Conservation (phyloP, 2,888 invertebrate genomes). For the Gari tellinella region DNA sequence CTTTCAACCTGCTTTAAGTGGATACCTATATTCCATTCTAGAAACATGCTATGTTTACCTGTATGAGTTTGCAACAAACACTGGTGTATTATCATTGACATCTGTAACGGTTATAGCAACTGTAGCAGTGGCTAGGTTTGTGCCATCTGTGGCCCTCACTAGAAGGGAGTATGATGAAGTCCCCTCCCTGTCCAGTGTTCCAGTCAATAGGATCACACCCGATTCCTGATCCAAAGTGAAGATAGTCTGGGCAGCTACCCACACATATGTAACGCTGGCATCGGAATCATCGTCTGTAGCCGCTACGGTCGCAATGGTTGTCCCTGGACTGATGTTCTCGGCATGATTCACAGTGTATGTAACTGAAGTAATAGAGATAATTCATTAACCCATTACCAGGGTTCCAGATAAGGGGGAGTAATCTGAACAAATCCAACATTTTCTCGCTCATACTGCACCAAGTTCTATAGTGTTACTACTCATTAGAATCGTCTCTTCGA, state of each 20-base stretch:
- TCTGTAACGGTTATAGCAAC: conserved; percentile 74
- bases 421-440: too few species aligned
- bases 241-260: conserved; percentile 51
- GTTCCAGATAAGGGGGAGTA: too few species aligned
- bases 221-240: conserved; percentile 65
- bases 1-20: too few species aligned
- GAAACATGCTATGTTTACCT: conserved; percentile 30
- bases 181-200: conserved; percentile 66
- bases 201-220: conserved; percentile 62
- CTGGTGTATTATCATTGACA: conserved; percentile 72
- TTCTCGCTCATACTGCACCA: too few species aligned
- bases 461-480: too few species aligned
- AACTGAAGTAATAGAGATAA: conserved; percentile 19
- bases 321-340: conserved; percentile 57
- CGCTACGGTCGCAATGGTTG: conserved; percentile 55
- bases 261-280: conserved; percentile 62
- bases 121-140: conserved; percentile 60
- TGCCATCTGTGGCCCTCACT: conserved; percentile 68
- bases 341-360: conserved; percentile 47
- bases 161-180: conserved; percentile 43
- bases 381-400: too few species aligned
- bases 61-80: conserved; percentile 50
- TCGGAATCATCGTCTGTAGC: conserved; percentile 69
- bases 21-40: too few species aligned
- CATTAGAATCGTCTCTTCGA: too few species aligned